Conservation (phyloP, 1,140 invertebrate species). For the Meloidogyne hapla region DNA sequence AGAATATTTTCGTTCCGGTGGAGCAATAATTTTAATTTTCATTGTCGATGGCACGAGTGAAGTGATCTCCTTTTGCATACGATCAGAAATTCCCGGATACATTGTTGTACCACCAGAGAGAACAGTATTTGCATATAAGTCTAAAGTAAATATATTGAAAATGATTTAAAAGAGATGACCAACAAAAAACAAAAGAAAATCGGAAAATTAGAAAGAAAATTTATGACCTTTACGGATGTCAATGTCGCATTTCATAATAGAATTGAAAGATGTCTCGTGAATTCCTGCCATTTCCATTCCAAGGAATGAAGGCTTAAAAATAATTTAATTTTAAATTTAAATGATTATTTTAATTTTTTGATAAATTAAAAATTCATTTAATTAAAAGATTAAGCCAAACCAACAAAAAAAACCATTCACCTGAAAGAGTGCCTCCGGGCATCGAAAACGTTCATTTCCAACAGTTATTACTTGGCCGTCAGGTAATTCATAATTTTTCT, state of each 20-base stretch:
- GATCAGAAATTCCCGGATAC: constrained; percentile 68
- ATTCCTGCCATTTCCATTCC: constrained; percentile 65
- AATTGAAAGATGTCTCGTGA: constrained; percentile 61
- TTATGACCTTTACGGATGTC: constrained; percentile 65
- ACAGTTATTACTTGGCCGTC: constrained; percentile 95
- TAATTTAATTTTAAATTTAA: no score
- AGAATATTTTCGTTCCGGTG: constrained; percentile 70
- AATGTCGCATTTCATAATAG: constrained; percentile 67
- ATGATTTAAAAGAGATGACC: constrained; percentile 47
- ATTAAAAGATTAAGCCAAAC: neutral
- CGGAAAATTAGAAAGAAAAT: no score
- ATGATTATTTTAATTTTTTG: no score
- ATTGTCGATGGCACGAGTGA: constrained; percentile 69
- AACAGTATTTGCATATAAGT: constrained; percentile 68
- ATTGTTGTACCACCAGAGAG: constrained; percentile 69
- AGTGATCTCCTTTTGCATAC: constrained; percentile 69
- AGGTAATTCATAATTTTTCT: constrained; percentile 89
- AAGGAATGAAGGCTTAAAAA: constrained; percentile 76
- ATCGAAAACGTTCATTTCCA: constrained; percentile 94
- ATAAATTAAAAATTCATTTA: neutral
- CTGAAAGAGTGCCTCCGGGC: constrained; percentile 92
- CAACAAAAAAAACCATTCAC: constrained; percentile 70
- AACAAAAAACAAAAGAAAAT: no score
- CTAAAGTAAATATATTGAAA: constrained; percentile 28
- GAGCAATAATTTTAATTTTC: constrained; percentile 72